Evolutionary conservation across 2,888 invertebrate species (phyloP), one percentile per base, ranked within the genome.

Genomic region (Lasioglossum marginatum): DNA sequence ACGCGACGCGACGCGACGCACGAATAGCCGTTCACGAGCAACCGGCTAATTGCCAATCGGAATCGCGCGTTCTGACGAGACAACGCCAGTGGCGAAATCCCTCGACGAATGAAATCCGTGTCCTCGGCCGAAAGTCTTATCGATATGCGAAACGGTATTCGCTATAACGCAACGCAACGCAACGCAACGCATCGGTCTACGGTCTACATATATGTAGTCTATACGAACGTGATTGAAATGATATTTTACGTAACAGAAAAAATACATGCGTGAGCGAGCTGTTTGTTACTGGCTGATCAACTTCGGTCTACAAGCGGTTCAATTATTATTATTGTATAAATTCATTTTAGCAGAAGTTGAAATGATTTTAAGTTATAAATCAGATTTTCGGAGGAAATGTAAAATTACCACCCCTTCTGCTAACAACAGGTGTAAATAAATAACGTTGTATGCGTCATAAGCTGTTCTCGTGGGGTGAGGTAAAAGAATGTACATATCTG

Each of bases 11-110:
- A 16, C 48, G 71, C 43, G 10, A 43, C 12, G 16, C 19, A 23
- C 8, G 63, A 31, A 27, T 19, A 14, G 63, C 27, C n/a, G 63
- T 74, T 23, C 23, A 34, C 34, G 27, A 10, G 48, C 52, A 45
- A 43, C 19, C 16, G 27, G 48, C 27, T 78, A 84, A 78, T 66
- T 19, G 66, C 34, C n/a, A n/a, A 19, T 19, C 66, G 19, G 3
- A 34, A 66, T 34, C 77, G 23, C 4, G n/a, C 31, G 23, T 34
- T 16, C 23, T n/a, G 70, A 10, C 81, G 27, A 12, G 2, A 31
- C 31, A 63, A 63, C 60, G 60, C 4, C 12, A 14, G 3, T 60
- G 60, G 27, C 60, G 60, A 60, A 27, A 60, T 14, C 27, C 14
- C 60, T 60, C 4, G 27, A 10, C 27, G 14, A 31, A 31, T 31